Base-by-base conservation (phyloP, 1,140 invertebrate genomes). In the Eciton burchellii region DNA sequence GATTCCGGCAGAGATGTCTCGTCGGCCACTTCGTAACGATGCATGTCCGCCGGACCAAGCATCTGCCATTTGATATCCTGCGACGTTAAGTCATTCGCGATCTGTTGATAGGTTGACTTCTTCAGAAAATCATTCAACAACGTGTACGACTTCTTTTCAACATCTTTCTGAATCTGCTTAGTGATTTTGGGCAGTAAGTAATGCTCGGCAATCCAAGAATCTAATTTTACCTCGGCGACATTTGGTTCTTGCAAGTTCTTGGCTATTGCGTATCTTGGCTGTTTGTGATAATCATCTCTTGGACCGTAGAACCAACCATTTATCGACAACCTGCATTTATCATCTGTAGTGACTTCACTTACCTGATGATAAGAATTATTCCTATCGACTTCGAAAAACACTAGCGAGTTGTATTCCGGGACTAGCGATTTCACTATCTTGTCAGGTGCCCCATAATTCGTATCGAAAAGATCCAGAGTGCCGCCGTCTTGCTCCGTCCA, bases 221-320 rank as follows among this genome's bases (percentile, higher is more conserved):
- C 84, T 16, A 96, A 84, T 1, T 93, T 73, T 14, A 93, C 43
- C 9, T 90, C 82, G 0, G 57, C 71, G 0, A 89, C 52, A 19
- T 86, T 74, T 9, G 93, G 91, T 19, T 88, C 71, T 16, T 86
- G 29, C 14, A 86, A 88, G 6, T 84, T 74, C 1, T 66, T 21
- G 0, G 60, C 26, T 16, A 83, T 57, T 0, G 85, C 84, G 0
- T 79, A 79, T 74, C 90, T 89, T 0, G 60, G 60, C 14, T 62
- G 45, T 52, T 63, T 82, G 0, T 14, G 60, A 0, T 19, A 11
- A 24, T 54, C 84, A 26, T 79, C 16, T 63, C 26, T 83, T 0
- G 94, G 94, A 1, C 95, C 96, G 90, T 97, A 96, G 90, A 97
- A 97, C 96, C 97, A 97, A 49, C 96, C 96, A 87, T 97, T 97